Evolutionary conservation across 2,888 invertebrate species (phyloP).

Genomic region (Alentia gelatinosa): DNA sequence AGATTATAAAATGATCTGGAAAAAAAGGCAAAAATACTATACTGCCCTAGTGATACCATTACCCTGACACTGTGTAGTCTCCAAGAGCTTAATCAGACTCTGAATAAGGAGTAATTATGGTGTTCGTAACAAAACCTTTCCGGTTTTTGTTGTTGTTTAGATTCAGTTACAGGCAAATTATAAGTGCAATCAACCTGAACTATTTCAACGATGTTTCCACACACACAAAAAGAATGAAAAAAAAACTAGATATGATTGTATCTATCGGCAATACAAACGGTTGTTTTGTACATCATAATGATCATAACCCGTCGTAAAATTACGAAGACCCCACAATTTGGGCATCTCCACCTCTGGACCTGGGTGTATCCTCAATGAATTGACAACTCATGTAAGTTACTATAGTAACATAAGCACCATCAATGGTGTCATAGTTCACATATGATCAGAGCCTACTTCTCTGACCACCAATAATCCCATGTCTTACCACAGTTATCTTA

Average conservation of each 20-base stretch:
- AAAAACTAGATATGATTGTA: not conserved
- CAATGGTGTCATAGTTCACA: not conserved
- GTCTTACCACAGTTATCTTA: too few species aligned
- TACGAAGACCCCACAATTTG: not conserved
- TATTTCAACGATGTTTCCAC: not conserved
- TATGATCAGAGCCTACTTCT: not conserved
- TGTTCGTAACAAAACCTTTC: too few species aligned
- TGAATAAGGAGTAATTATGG: too few species aligned
- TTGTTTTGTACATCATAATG: not conserved
- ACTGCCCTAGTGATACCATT: not conserved
- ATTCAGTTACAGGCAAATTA: not conserved
- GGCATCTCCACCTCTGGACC: not conserved
- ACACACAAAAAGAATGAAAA: not conserved
- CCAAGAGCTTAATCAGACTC: too few species aligned
- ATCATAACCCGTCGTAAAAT: not conserved
- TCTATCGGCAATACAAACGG: not conserved
- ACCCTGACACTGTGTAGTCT: not conserved
- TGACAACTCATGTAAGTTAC: constrained; percentile 31
- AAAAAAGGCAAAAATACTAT: not conserved
- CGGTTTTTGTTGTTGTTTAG: not conserved
- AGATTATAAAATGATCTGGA: not conserved
- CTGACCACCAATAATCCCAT: too few species aligned
- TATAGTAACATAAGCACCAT: constrained; percentile 30
- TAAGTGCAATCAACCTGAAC: not conserved
- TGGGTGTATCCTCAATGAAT: not conserved